Base-by-base conservation (phyloP, 2,888 invertebrate genomes). In the Tribolium freemani region DNA sequence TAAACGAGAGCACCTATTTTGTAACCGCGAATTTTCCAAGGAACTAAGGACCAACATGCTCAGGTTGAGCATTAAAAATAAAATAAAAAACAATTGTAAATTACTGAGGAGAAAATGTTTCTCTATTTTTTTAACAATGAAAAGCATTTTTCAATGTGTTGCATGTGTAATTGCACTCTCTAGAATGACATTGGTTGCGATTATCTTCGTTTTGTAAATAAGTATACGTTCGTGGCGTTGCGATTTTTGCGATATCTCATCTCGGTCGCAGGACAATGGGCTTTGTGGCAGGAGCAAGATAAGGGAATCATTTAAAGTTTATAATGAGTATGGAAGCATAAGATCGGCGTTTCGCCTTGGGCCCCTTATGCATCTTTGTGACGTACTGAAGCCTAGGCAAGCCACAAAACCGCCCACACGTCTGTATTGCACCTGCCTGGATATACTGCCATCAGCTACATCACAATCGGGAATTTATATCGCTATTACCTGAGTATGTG, bases 301-400 rank as follows among this genome's bases (percentile, higher is more conserved):
- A 76, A 77, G 75, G 64, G 77, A 68, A 75, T 76, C 77, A 73
- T 77, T 76, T 77, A 75, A 77, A 78, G 73, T 78, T 78, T 76
- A 80, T 80, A 80, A 80, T 79, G 78, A 80, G 78, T 80, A 78
- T 80, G 78, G 80, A 79, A 78, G 80, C 80, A 80, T 75, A 75
- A 77, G 77, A 77, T 79, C 77, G 79, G 74, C 75, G 70, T 54
- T 63, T 69, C 57, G 71, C 69, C 56, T 75, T 73, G 72, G 74
- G 57, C 58, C 26, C 70, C 71, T 68, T 71, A 75, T 76, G 73
- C 73, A 72, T 72, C 67, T 73, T 54, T 45, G 64, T 64, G 64
- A 64, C 64, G 64, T 64, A 44, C 45, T 26, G 64, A 64, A 53
- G 54, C 64, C 64, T 63, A 66, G 67, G 67, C 48, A 48, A 54